Base-by-base conservation (phyloP, 2,888 invertebrate species). In the Brenthis ino region DNA sequence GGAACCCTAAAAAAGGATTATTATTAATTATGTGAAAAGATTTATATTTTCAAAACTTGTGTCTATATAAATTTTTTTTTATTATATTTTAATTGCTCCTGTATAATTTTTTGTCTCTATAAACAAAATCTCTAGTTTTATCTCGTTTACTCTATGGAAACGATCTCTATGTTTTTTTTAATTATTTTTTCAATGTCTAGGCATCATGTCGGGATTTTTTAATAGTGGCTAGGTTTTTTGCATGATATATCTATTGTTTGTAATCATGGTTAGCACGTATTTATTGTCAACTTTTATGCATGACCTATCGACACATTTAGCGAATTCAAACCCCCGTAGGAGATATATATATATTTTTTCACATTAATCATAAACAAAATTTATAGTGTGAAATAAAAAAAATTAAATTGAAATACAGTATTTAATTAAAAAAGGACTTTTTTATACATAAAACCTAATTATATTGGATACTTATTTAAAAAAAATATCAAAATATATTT, bases 171-270 rank as follows among this genome's bases (percentile, higher is more conserved):
- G 55, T 43, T 51, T 13, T 37, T 33, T 37, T n/a, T n/a, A 4
- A 48, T 61, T 56, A 53, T 55, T 51, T 20, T 43, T 65, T 71
- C 63, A 68, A 60, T 68, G 71, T 71, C 54, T 68, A 64, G 58
- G 57, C 67, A 67, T 67, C 54, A 48, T 70, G 55, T 56, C 57
- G 54, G 58, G 54, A 58, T 50, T 57, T 63, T 56, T 71, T 50
- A 53, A 68, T 71, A 71, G 70, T 61, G 60, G 48, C 47, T 74
- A 74, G 72, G 70, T 65, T 56, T 72, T 73, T 65, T 74, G 72
- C 74, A 74, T 74, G 73, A 58, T 65, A 55, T 61, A 73, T 73
- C 65, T 68, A 73, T 64, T 68, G 64, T 69, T 64, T 67, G 69
- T 68, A 54, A 71, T 70, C 55, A 69, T 66, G 72, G 64, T 72